Evolutionary conservation across 1,140 invertebrate genomes (phyloP), one percentile per base, ranked within the genome.

Genomic region (Drosophila malerkotliana): DNA sequence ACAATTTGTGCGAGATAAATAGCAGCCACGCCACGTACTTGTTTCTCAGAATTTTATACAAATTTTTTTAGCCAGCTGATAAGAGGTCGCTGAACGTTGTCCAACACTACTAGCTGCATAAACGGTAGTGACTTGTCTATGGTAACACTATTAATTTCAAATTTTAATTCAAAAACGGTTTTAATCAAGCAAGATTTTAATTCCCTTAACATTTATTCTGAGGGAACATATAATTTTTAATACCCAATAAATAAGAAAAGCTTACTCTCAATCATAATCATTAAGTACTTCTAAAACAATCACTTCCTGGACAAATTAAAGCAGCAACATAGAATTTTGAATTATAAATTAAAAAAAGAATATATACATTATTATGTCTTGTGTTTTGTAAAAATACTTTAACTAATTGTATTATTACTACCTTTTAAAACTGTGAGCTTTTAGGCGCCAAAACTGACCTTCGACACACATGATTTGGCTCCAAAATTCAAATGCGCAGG

Each of bases 21-120:
- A 28, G n/a, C 18, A 59, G 41, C 37, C 55, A 47, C 69, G 77
- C 75, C 77, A 87, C 82, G 82, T 87, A 82, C 64, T 74, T 14
- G 37, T 21, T 64, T 49, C 58, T 53, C 26, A 54, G 53, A 78
- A 75, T 67, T 79, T 76, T 55, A 55, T 34, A 37, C 52, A 37
- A 61, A 49, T 37, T 34, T 34, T 34, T 45, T 18, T 24, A 47
- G 48, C 47, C 55, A 75, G 68, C 59, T 69, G 77, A 66, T 69
- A 57, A 69, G 66, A 32, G 48, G 63, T 44, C 45, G 14, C 10
- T 10, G n/a, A 12, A 18, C 18, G n/a, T 7, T 47, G 26, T 6
- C 26, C 5, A 28, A 28, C 26, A 28, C 26, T 28, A 28, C 26
- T 1, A 28, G 6, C 26, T 6, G 1, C 26, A 6, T 28, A 4